phyloP scores from a whole-genome alignment of 2,888 invertebrate species.

The Pardosa pseudoannulata region DNA sequence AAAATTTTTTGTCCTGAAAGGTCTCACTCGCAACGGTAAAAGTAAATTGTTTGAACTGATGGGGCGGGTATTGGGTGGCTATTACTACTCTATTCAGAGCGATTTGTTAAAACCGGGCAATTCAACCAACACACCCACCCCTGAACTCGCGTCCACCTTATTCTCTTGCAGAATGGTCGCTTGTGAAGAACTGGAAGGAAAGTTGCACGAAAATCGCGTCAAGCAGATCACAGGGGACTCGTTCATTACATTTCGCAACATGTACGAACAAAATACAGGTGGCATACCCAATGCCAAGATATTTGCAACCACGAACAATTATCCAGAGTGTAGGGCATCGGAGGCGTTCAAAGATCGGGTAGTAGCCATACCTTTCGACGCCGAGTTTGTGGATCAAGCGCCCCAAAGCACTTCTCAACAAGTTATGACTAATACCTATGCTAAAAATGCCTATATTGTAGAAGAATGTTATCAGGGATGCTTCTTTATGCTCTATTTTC shows the following conservation, averaged over 20 bases:
- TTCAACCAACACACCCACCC: no score
- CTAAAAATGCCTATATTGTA: background rate
- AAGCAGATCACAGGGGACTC: conserved; percentile 42
- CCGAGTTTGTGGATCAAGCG: background rate
- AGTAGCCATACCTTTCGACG: conserved; percentile 15
- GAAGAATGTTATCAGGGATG: no score
- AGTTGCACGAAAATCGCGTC: conserved; percentile 35
- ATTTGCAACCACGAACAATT: conserved; percentile 24
- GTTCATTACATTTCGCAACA: conserved; percentile 11
- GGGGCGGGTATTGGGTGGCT: no score
- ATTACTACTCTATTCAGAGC: no score
- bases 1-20: no score
- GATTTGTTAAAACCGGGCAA: no score
- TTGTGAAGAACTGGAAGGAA: no score
- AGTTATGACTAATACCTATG: background rate
- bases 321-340: conserved; percentile 16
- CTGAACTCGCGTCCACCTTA: no score
- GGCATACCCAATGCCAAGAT: conserved; percentile 34
- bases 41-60: no score
- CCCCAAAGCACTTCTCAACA: conserved; percentile 15
- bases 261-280: conserved; percentile 34
- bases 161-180: no score
- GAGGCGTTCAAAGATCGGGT: conserved; percentile 37
- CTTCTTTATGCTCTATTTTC: no score
- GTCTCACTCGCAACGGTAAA: no score